Percentiles rank a stretch among this genome's conserved stretches.
Evolutionary conservation across 2,113 vertebrate genomes (phyloP).

Genomic region (Nothoprocta perdicaria): DNA sequence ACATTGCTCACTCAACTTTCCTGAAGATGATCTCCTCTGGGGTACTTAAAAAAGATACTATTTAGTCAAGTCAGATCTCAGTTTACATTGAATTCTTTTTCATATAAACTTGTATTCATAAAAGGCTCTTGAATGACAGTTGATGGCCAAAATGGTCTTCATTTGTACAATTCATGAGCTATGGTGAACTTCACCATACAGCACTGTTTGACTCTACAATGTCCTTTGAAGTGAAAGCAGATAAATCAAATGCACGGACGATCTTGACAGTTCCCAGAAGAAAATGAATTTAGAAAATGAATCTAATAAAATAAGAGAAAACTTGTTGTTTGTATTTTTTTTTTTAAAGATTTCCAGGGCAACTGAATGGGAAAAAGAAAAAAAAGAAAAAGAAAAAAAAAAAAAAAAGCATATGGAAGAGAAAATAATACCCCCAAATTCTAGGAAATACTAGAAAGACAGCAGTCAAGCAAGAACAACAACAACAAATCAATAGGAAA

Average conservation of each 20-base stretch:
- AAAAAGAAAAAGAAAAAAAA: too few relatives aligned
- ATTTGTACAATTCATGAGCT: neutral
- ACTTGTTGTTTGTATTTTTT: neutral
- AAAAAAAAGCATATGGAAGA: too few relatives aligned
- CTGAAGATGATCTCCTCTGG: neutral
- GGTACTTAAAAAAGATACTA: neutral
- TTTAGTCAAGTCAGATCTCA: neutral
- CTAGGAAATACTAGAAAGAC: too few relatives aligned
- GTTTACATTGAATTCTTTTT: neutral
- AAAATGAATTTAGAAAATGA: neutral
- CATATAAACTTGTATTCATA: neutral
- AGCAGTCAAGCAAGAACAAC: too few relatives aligned
- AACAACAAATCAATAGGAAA: too few relatives aligned
- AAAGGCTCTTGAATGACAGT: neutral
- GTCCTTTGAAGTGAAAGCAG: neutral
- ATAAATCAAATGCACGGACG: neutral
- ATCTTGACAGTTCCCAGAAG: neutral
- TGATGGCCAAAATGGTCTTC: neutral
- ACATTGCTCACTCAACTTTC: neutral
- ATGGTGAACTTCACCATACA: neutral
- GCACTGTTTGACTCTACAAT: neutral
- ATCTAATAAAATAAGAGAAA: neutral
- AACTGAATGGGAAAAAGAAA: neutral
- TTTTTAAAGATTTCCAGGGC: neutral
- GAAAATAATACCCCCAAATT: too few relatives aligned